phyloP scores from a whole-genome alignment of 1,140 invertebrate genomes.

The Drosophila grimshawi region DNA sequence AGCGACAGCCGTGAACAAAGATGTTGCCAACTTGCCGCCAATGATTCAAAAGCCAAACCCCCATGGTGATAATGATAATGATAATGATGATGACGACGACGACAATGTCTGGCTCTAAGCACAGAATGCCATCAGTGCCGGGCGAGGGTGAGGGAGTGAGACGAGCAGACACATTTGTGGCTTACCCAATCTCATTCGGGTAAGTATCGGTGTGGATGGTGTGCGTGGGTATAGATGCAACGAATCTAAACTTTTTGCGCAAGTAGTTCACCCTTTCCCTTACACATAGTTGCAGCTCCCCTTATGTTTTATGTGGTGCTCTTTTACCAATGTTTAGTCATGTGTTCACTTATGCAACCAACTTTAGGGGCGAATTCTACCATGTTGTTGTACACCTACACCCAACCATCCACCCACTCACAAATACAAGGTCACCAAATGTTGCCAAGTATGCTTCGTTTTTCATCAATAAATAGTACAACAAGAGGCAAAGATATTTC shows the following conservation, averaged over 20 bases:
- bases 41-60: neutral
- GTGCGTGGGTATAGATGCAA: neutral
- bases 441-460: too few species aligned
- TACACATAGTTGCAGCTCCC: neutral
- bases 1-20: neutral
- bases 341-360: neutral
- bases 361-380: neutral
- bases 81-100: neutral
- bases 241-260: neutral
- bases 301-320: neutral
- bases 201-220: neutral
- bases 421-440: neutral
- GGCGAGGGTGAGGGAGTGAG: too few species aligned
- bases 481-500: too few species aligned
- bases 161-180: neutral
- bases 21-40: neutral
- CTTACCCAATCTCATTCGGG: neutral
- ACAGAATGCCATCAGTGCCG: neutral
- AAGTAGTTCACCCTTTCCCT: neutral
- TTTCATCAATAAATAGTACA: too few species aligned
- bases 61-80: constrained; percentile 1
- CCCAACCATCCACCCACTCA: neutral
- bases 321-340: neutral
- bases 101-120: neutral
- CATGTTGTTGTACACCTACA: too few species aligned